Percentiles rank a stretch among this genome's conserved stretches.
phyloP scores from a whole-genome alignment of 2,888 invertebrate genomes.

The Cataglyphis albicans region DNA sequence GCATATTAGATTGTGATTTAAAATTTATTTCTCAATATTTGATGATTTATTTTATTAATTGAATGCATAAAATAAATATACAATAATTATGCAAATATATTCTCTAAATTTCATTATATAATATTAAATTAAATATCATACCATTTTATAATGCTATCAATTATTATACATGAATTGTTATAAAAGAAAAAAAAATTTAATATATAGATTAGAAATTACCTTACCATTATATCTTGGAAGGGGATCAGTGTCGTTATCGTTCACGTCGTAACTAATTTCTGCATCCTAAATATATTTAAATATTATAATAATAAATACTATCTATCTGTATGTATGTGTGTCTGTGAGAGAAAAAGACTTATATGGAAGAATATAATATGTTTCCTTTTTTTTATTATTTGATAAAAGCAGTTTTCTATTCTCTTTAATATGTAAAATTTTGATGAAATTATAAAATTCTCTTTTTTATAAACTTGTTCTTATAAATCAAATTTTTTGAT shows the following conservation, averaged over 20 bases:
- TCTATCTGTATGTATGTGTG: no score
- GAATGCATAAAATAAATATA: neutral
- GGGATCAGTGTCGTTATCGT: constrained; percentile 92
- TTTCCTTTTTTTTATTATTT: neutral
- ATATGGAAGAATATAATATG: neutral
- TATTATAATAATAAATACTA: constrained; percentile 19
- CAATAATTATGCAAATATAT: neutral
- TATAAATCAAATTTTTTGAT: neutral
- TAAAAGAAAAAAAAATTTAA: constrained; percentile 12
- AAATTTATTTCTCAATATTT: constrained; percentile 1
- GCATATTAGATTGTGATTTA: neutral
- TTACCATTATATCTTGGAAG: constrained; percentile 89
- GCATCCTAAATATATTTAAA: constrained; percentile 90
- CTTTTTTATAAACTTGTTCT: neutral
- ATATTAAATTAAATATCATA: neutral
- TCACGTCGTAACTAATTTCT: constrained; percentile 94
- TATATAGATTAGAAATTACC: constrained; percentile 78
- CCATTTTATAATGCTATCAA: neutral
- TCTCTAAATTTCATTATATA: neutral
- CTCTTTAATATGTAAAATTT: neutral
- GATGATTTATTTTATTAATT: neutral
- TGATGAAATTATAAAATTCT: neutral
- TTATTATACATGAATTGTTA: neutral
- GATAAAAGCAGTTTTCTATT: neutral
- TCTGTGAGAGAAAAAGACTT: neutral